A percentile compares a stretch with the other conserved stretches of the same genome.
Conservation (phyloP, 2,797 vertebrate genomes). For the Moxostoma hubbsi region DNA sequence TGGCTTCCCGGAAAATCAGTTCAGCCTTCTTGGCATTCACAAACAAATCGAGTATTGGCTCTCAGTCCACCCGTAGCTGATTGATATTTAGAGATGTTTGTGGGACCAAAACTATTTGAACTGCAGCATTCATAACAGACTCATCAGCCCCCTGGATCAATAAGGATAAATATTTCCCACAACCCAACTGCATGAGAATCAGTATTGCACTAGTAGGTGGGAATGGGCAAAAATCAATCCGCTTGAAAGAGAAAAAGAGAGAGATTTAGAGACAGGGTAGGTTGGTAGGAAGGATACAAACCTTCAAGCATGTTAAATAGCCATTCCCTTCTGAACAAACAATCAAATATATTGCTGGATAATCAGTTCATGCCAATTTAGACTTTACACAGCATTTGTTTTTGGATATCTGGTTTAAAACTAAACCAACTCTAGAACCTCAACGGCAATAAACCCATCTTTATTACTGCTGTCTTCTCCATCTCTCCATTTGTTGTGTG, state of each 20-base stretch:
- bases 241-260: slow-evolving; percentile 36
- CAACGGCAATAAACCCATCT: neutral
- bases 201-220: slow-evolving; percentile 57
- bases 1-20: slow-evolving; percentile 31
- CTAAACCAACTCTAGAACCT: neutral
- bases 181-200: slow-evolving; percentile 77
- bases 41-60: slow-evolving; percentile 42
- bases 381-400: neutral
- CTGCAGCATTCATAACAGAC: slow-evolving; percentile 78
- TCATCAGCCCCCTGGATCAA: slow-evolving; percentile 78
- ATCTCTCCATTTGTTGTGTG: slow-evolving; percentile 30
- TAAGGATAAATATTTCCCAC: slow-evolving; percentile 84
- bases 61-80: slow-evolving; percentile 63
- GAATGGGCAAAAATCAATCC: slow-evolving; percentile 76
- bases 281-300: slow-evolving; percentile 30
- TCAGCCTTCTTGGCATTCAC: slow-evolving; percentile 50
- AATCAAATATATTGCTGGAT: neutral
- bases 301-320: slow-evolving; percentile 71
- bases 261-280: slow-evolving; percentile 22
- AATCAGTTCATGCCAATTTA: neutral
- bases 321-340: slow-evolving; percentile 31
- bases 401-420: slow-evolving; percentile 1
- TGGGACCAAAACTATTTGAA: slow-evolving; percentile 78
- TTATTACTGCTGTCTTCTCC: slow-evolving; percentile 10
- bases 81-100: slow-evolving; percentile 78